Evolutionary conservation across 2,113 vertebrate species (phyloP).

Genomic region (Thryonomys swinderianus): DNA sequence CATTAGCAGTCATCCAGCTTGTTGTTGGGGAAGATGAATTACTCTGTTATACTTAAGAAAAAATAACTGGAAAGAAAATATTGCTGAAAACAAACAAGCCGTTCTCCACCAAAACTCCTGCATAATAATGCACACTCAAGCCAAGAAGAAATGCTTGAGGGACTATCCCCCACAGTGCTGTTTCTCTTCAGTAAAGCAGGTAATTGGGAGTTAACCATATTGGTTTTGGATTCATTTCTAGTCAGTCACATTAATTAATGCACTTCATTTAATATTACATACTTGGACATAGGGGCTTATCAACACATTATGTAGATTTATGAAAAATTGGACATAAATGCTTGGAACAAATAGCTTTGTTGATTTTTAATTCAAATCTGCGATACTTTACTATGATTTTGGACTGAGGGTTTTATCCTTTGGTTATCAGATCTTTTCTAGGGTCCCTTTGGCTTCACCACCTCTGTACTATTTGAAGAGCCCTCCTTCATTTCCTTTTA

Average conservation of each 20-base stretch:
- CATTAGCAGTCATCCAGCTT: background rate
- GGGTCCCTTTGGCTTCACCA: background rate
- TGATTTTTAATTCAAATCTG: slow-evolving; percentile 48
- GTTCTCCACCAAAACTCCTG: background rate
- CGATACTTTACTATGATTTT: slow-evolving; percentile 30
- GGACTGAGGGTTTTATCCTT: background rate
- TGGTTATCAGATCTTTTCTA: background rate
- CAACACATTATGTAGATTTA: slow-evolving; percentile 75
- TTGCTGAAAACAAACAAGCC: slow-evolving; percentile 55
- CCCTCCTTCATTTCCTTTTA: background rate
- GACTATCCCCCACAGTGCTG: slow-evolving; percentile 52
- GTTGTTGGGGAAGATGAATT: slow-evolving; percentile 50
- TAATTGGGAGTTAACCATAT: slow-evolving; percentile 73
- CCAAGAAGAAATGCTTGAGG: slow-evolving; percentile 56
- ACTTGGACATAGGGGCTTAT: slow-evolving; percentile 69
- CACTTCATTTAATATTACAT: slow-evolving; percentile 69
- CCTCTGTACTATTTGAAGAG: slow-evolving; percentile 1
- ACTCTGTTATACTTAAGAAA: slow-evolving; percentile 49
- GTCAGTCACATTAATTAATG: slow-evolving; percentile 73
- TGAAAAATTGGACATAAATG: slow-evolving; percentile 65
- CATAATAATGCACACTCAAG: background rate
- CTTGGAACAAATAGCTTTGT: slow-evolving; percentile 39
- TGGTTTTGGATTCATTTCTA: slow-evolving; percentile 65
- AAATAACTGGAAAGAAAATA: slow-evolving; percentile 65
- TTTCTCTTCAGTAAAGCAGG: slow-evolving; percentile 76